phyloP scores from a whole-genome alignment of 2,113 vertebrate genomes.

The Protobothrops flavoviridis region DNA sequence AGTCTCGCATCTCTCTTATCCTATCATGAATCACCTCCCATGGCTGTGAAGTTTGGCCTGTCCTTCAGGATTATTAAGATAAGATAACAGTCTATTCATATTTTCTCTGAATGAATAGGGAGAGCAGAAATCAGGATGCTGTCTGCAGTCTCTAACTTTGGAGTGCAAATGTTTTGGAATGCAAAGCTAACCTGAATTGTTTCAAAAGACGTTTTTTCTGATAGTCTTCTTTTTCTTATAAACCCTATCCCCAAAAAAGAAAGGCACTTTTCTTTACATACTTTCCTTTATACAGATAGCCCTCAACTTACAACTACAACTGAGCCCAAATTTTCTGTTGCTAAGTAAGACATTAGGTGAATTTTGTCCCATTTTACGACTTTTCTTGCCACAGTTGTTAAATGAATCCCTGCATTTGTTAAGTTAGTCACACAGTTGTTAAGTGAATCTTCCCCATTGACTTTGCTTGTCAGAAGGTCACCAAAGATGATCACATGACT shows the following conservation, averaged over 20 bases:
- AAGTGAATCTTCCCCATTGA: not conserved
- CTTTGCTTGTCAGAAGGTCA: not conserved
- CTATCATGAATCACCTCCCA: not conserved
- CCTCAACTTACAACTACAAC: not conserved
- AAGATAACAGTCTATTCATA: not conserved
- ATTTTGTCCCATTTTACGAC: not conserved
- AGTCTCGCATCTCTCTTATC: not conserved
- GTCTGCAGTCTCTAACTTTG: not conserved
- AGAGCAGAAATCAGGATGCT: not conserved
- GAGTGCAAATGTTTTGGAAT: not conserved
- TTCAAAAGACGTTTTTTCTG: not conserved
- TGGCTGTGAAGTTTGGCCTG: not conserved
- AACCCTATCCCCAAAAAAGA: not conserved
- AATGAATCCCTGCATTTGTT: not conserved
- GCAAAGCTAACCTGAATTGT: not conserved
- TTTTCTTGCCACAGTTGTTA: not conserved
- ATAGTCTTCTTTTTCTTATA: not conserved
- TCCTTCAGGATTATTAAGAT: not conserved
- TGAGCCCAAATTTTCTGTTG: not conserved
- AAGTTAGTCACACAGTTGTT: not conserved
- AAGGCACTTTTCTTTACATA: not conserved
- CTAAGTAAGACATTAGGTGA: not conserved
- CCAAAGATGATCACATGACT: not conserved
- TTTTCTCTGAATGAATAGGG: not conserved
- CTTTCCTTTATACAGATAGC: not conserved